A percentile compares a stretch with the other conserved stretches of the same genome.
Evolutionary conservation across 2,113 vertebrate species (phyloP).

Genomic region (Heterochromis multidens): DNA sequence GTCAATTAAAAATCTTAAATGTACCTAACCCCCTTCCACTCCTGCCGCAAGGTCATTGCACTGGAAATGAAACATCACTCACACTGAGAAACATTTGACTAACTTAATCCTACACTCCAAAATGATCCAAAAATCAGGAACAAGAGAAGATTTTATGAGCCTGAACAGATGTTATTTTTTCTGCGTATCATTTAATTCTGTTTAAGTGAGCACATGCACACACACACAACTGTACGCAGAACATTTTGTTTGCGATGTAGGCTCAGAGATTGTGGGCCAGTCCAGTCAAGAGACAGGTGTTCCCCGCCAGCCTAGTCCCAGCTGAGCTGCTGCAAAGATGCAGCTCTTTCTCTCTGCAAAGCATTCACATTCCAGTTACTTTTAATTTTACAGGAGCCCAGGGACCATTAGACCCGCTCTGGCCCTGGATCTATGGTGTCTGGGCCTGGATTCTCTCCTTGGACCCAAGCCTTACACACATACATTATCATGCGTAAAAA

Average conservation of each 20-base stretch:
- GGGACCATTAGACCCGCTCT: conserved; percentile 34
- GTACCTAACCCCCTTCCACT: neutral
- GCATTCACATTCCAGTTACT: conserved; percentile 42
- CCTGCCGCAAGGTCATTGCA: neutral
- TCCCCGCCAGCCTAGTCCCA: conserved; percentile 21
- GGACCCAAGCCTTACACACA: conserved; percentile 18
- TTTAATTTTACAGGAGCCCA: conserved; percentile 55
- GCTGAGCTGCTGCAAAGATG: conserved; percentile 25
- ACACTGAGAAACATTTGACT: neutral
- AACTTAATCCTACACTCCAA: neutral
- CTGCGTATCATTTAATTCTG: conserved; percentile 37
- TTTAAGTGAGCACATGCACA: neutral
- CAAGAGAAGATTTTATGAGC: conserved; percentile 9
- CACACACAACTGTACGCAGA: neutral
- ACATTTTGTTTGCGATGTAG: conserved; percentile 38
- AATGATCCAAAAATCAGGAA: conserved; percentile 7
- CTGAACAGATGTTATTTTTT: conserved; percentile 39
- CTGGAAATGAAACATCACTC: neutral
- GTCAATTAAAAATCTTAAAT: neutral
- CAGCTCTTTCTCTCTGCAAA: conserved; percentile 31
- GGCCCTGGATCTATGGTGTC: conserved; percentile 38
- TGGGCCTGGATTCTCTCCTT: conserved; percentile 40
- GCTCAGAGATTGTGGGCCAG: conserved; percentile 1
- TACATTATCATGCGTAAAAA: conserved; percentile 42
- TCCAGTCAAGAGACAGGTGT: conserved; percentile 52